A percentile compares a stretch with the other conserved stretches of the same genome.
phyloP scores from a whole-genome alignment of 2,113 vertebrate genomes.

The Tetrax tetrax region DNA sequence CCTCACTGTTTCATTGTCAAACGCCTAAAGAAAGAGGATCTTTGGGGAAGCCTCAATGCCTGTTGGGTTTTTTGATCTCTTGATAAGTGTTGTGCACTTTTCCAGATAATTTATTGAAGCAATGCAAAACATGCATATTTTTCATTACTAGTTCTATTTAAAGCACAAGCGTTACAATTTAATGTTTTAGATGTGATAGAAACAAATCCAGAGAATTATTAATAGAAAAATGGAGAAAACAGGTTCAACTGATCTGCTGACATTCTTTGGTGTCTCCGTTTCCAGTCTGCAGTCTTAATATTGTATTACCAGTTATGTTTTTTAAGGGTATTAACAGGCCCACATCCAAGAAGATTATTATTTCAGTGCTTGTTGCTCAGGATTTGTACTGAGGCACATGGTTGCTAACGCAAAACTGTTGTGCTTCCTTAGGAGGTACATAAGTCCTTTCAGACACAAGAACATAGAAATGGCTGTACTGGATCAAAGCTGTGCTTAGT shows the following conservation, averaged over 20 bases:
- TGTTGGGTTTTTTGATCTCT: background rate
- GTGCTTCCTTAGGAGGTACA: background rate
- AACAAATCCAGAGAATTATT: background rate
- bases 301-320: background rate
- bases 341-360: background rate
- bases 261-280: background rate
- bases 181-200: background rate
- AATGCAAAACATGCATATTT: background rate
- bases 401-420: background rate
- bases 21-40: background rate
- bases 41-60: background rate
- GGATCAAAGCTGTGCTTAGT: background rate
- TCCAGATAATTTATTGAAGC: background rate
- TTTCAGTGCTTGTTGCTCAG: constrained; percentile 6
- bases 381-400: background rate
- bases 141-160: background rate
- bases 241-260: background rate
- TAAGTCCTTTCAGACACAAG: background rate
- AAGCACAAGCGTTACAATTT: background rate
- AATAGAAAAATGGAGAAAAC: background rate
- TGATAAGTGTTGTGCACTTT: background rate
- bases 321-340: background rate
- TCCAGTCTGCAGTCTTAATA: background rate
- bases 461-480: background rate
- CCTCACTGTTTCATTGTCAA: background rate